Percentiles rank a stretch among this genome's conserved stretches.
Conservation (phyloP, 1,140 invertebrate genomes). For the Augochlora pura region DNA sequence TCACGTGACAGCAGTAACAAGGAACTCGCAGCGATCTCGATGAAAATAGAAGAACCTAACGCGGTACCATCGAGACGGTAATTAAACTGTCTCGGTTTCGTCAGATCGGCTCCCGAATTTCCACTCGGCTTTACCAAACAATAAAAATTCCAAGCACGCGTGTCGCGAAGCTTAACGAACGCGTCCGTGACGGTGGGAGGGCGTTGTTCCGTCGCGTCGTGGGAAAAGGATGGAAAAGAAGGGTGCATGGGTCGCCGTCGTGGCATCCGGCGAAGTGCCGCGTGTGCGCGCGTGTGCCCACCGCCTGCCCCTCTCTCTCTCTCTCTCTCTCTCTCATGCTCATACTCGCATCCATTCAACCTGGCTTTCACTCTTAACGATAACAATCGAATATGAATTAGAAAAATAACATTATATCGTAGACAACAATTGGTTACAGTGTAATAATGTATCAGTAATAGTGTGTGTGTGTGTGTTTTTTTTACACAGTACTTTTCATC, state of each 20-base stretch:
- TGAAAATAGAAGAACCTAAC: too few relatives aligned
- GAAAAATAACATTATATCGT: constrained; percentile 81
- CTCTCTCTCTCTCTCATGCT: not conserved
- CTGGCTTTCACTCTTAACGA: constrained; percentile 74
- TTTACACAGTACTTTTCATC: constrained; percentile 60
- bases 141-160: not conserved
- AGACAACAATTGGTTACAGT: constrained; percentile 80
- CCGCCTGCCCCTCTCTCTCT: constrained; percentile 13
- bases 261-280: not conserved
- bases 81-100: not conserved
- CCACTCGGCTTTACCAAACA: not conserved
- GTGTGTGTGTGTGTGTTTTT: constrained; percentile 47
- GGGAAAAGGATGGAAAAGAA: constrained; percentile 21
- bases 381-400: constrained; percentile 81
- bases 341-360: constrained; percentile 17
- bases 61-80: not conserved
- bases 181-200: constrained; percentile 7
- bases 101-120: not conserved
- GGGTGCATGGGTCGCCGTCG: not conserved
- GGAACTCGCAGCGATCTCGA: too few relatives aligned
- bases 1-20: too few relatives aligned
- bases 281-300: constrained; percentile 13
- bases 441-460: constrained; percentile 68
- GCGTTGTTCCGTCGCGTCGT: not conserved
- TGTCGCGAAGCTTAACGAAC: not conserved